These are phyloP conservation scores for Matsumyia berberina DNA, from an alignment of 2,888 invertebrate species.

Conservation along the genomic window DNA sequence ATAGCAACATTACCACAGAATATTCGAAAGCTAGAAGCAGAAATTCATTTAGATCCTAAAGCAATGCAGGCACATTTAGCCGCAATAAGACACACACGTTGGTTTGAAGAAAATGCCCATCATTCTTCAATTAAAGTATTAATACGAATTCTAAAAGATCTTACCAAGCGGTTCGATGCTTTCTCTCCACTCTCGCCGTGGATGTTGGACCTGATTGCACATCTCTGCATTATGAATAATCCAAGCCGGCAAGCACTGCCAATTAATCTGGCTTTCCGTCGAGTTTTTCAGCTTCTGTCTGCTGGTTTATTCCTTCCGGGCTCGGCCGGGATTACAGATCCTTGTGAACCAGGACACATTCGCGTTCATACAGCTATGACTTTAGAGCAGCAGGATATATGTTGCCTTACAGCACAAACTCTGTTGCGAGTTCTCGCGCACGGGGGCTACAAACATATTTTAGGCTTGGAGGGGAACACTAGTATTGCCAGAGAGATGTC, in stretches of 20 bases:
- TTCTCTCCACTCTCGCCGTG: conserved; percentile 96
- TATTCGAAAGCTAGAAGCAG: conserved; percentile 95
- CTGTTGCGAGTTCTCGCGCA: conserved; percentile 95
- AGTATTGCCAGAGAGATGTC: conserved; percentile 92
- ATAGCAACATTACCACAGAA: conserved; percentile 98
- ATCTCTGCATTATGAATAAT: conserved; percentile 98
- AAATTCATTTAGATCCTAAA: conserved; percentile 90
- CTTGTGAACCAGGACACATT: conserved; percentile 95
- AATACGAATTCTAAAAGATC: conserved; percentile 96
- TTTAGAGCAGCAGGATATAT: conserved; percentile 95
- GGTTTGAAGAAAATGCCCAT: conserved; percentile 99
- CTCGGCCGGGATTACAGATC: conserved; percentile 96
- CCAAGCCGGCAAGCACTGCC: conserved; percentile 96
- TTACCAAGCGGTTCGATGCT: conserved; percentile 94
- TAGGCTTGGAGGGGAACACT: conserved; percentile 87
- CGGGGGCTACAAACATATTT: conserved; percentile 96
- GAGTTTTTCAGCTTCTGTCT: conserved; percentile 95
- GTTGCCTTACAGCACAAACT: conserved; percentile 95
- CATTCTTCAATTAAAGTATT: conserved; percentile 98
- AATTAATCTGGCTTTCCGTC: conserved; percentile 94
- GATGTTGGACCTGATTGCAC: conserved; percentile 98
- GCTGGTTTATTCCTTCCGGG: conserved; percentile 98
- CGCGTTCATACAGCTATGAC: conserved; percentile 96
- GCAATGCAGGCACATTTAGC: conserved; percentile 95
- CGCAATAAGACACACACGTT: conserved; percentile 97